Conservation (phyloP, 2,888 invertebrate genomes). For the Plebejus melissa region DNA sequence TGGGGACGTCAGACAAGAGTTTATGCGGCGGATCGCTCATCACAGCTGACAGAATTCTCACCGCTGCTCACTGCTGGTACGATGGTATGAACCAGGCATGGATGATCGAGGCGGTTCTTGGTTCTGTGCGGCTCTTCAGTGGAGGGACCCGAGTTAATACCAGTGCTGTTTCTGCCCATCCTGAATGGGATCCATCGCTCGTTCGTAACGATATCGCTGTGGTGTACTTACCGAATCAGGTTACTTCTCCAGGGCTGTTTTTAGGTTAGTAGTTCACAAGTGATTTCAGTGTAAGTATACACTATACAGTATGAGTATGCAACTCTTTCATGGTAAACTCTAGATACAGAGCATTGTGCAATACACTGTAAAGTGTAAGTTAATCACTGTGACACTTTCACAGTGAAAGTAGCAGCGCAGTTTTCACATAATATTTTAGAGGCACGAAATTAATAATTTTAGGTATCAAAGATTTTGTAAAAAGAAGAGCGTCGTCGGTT, state of each 20-base stretch:
- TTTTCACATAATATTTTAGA: no score
- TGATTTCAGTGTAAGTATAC: no score
- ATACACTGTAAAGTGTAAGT: no score
- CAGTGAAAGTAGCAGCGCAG: no score
- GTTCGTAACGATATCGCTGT: conserved; percentile 52
- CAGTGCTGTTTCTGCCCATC: conserved; percentile 45
- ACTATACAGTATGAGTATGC: no score
- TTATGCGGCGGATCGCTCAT: conserved; percentile 55
- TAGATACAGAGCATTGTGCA: no score
- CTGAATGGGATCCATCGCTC: conserved; percentile 46
- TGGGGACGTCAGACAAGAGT: conserved; percentile 41
- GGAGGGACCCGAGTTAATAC: conserved; percentile 49
- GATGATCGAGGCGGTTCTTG: conserved; percentile 50
- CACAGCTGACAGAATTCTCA: conserved; percentile 43
- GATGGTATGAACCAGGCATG: conserved; percentile 54
- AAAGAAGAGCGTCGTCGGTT: no score
- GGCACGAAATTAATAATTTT: no score
- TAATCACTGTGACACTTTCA: no score
- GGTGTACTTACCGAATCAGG: conserved; percentile 43
- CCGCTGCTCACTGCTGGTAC: conserved; percentile 62
- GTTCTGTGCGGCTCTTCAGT: conserved; percentile 45
- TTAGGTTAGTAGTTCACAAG: not conserved
- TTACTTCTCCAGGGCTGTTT: conserved; percentile 38
- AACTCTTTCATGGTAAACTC: no score
- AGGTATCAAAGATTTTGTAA: no score